Evolutionary conservation across 2,797 vertebrate genomes (phyloP).

Genomic region (Amphiprion clarkii): DNA sequence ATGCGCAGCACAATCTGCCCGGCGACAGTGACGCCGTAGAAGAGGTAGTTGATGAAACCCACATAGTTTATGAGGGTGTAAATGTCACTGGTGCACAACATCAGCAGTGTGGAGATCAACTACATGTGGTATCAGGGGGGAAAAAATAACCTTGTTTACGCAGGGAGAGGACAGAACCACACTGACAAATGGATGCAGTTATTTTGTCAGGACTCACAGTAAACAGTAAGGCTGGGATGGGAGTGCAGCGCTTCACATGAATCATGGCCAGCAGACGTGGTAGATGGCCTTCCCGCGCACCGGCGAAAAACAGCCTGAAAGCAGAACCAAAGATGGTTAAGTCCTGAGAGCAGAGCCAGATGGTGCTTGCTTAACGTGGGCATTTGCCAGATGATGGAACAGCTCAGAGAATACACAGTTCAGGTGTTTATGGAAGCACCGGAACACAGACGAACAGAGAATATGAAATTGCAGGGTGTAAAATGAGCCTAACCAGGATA

Average conservation of each 20-base stretch:
- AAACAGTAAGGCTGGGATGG: conserved; percentile 90
- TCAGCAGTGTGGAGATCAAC: conserved; percentile 88
- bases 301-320: conserved; percentile 89
- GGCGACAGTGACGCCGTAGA: conserved; percentile 91
- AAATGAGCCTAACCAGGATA: conserved; percentile 2
- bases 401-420: conserved; percentile 29
- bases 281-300: conserved; percentile 89
- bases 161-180: background rate
- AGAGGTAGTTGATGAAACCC: conserved; percentile 95
- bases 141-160: background rate
- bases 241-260: conserved; percentile 88
- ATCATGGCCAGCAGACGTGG: conserved; percentile 92
- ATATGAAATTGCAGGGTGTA: background rate
- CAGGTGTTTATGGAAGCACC: conserved; percentile 15
- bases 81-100: conserved; percentile 94
- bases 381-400: conserved; percentile 13
- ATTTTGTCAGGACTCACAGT: conserved; percentile 80
- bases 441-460: conserved; percentile 1
- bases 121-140: background rate
- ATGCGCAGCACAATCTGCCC: conserved; percentile 90
- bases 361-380: conserved; percentile 30
- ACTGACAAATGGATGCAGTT: background rate
- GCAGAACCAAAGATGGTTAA: conserved; percentile 15
- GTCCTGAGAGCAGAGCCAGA: conserved; percentile 54
- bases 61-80: conserved; percentile 96